These are phyloP conservation scores for Drepanosiphum platanoidis DNA, from an alignment of 2,888 invertebrate genomes.

Conservation along the genomic window DNA sequence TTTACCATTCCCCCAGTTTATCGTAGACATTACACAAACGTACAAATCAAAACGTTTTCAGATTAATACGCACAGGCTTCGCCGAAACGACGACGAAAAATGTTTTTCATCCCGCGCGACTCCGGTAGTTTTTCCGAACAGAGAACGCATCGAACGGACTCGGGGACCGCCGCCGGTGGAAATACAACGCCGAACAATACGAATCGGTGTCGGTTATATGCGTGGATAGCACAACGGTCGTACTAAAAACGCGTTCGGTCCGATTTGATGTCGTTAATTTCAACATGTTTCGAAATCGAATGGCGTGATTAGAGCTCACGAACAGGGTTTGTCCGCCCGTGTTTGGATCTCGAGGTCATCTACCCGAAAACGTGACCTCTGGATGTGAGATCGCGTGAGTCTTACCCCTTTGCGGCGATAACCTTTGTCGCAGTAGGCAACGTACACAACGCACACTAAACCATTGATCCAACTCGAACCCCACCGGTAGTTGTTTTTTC, in stretches of 20 bases:
- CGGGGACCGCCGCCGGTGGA: no score
- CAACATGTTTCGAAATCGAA: not conserved
- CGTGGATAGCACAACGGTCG: not conserved
- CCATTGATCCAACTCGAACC: conserved; percentile 54
- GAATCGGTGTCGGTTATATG: not conserved
- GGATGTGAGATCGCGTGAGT: conserved; percentile 49
- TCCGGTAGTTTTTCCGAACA: no score
- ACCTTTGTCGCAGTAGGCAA: conserved; percentile 22
- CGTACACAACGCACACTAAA: not conserved
- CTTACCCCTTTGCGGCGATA: conserved; percentile 32
- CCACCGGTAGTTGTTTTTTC: conserved; percentile 17
- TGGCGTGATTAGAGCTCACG: conserved; percentile 1
- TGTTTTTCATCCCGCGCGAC: no score
- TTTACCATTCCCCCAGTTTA: no score
- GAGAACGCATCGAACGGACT: no score
- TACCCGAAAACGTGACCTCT: conserved; percentile 47
- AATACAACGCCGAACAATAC: no score
- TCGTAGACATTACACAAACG: no score
- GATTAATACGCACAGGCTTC: no score
- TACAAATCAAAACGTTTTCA: no score
- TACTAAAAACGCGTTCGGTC: not conserved
- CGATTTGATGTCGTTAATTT: not conserved
- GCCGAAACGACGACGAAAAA: no score
- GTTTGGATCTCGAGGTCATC: conserved; percentile 15
- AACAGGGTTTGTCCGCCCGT: not conserved